These are phyloP conservation scores for Drosophila nigritarsus DNA, from an alignment of 2,888 invertebrate genomes.

Conservation along the genomic window DNA sequence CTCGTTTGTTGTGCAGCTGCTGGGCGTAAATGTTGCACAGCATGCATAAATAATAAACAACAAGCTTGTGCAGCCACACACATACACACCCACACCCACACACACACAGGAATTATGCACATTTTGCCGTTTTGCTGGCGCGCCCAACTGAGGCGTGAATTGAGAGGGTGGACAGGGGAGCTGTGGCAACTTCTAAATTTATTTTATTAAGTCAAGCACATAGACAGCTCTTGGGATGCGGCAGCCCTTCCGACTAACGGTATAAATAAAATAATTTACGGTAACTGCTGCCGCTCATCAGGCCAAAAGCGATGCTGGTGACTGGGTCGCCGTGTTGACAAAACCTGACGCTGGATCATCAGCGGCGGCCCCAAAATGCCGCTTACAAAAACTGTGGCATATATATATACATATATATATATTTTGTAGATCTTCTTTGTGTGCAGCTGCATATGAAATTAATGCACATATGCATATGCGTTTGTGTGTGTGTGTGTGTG, in stretches of 20 bases:
- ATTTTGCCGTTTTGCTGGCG: constrained; percentile 67
- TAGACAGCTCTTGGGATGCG: constrained; percentile 60
- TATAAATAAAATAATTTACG: constrained; percentile 78
- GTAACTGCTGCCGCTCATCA: constrained; percentile 80
- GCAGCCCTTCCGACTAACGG: constrained; percentile 54
- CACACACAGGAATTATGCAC: constrained; percentile 63
- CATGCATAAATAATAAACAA: constrained; percentile 80
- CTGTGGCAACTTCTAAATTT: constrained; percentile 69
- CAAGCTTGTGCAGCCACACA: constrained; percentile 38
- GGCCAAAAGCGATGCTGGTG: constrained; percentile 43
- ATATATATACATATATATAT: constrained; percentile 21
- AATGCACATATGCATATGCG: constrained; percentile 61
- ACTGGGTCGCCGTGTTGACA: constrained; percentile 62
- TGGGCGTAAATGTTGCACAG: constrained; percentile 76
- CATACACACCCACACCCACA: constrained; percentile 14
- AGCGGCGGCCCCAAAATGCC: constrained; percentile 60
- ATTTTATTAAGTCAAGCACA: constrained; percentile 81
- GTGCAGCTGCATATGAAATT: constrained; percentile 71
- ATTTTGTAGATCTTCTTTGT: constrained; percentile 68
- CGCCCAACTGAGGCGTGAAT: constrained; percentile 62
- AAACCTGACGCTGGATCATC: constrained; percentile 71
- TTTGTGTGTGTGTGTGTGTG: constrained; percentile 3
- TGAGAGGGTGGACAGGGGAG: constrained; percentile 1
- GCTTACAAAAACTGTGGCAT: constrained; percentile 70
- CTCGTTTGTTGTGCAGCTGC: constrained; percentile 74